Conservation (phyloP, 2,113 vertebrate species). For the Formicarius rufipectus region DNA sequence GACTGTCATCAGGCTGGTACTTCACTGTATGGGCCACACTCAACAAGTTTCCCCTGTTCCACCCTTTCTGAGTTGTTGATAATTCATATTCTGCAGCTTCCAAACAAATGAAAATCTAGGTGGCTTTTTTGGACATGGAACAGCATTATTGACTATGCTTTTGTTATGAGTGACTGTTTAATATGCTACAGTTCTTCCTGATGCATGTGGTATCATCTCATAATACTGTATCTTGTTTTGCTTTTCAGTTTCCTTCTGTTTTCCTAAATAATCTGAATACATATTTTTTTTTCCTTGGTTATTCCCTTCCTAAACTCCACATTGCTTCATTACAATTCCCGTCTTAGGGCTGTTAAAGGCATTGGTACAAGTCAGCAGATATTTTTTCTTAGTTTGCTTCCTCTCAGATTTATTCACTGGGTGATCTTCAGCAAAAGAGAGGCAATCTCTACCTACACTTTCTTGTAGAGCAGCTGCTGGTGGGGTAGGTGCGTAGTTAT, state of each 20-base stretch:
- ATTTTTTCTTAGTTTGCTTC: not conserved
- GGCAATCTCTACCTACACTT: not conserved
- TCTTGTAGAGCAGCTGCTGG: not conserved
- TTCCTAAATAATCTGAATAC: not conserved
- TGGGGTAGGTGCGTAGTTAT: not conserved
- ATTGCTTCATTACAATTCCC: not conserved
- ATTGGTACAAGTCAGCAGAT: not conserved
- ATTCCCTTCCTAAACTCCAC: not conserved
- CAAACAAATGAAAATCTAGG: not conserved
- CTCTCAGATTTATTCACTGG: not conserved
- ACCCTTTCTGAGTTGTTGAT: not conserved
- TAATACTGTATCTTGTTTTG: not conserved
- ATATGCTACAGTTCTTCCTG: not conserved
- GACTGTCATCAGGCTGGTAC: not conserved
- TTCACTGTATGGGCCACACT: not conserved
- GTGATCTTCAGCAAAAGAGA: not conserved
- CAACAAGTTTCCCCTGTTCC: not conserved
- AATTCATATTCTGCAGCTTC: not conserved
- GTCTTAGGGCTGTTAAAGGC: not conserved
- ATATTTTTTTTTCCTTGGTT: not conserved
- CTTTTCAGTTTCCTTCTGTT: conserved; percentile 11
- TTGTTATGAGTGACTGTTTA: not conserved
- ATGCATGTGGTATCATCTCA: not conserved
- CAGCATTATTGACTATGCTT: not conserved
- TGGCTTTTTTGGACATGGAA: not conserved